Evolutionary conservation across 2,888 invertebrate genomes (phyloP), one percentile per base, ranked within the genome.

Genomic region (Acrobasis consociella): DNA sequence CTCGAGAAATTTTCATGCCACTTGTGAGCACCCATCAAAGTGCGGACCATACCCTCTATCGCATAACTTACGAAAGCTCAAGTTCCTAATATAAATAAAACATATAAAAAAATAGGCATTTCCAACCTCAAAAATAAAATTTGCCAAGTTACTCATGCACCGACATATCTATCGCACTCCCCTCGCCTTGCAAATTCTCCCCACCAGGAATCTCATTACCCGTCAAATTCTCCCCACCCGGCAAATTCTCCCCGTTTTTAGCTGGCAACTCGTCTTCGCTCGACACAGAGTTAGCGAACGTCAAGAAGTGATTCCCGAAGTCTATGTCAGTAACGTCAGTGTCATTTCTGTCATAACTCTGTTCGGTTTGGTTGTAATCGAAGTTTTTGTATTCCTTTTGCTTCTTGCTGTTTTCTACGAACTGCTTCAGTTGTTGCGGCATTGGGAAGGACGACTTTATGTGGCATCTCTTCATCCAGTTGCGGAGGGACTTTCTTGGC

Each of bases 381-480:
- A 73, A 83, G 16, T 70, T 75, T 62, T 84, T 82, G 66, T 80
- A 84, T 69, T 91, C 91, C 17, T 93, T 89, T 65, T 91, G 91
- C 66, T 86, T 89, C 65, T 90, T 91, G 79, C 91, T 92, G 72
- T 93, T 93, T 61, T 93, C 93, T 0, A 93, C 94, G 64, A 93
- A 93, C 61, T 94, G 93, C 63, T 93, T 93, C 0, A 94, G 74
- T 65, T 94, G 94, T 49, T 93, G 93, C 1, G 94, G 94, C 94
- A 94, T 94, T 0, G 94, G 94, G 78, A 93, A 94, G 0, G 93
- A 93, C 0, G 94, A 94, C 64, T 94, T 94, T 13, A 94, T 94
- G 80, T 94, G 93, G 76, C 94, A 94, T 0, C 94, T 83, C 69
- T 94, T 94, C 94, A 94, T 94, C 93, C 94, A 94, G 79, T 94